Evolutionary conservation across 2,888 invertebrate genomes (phyloP).

Genomic region (Gerris lacustris): DNA sequence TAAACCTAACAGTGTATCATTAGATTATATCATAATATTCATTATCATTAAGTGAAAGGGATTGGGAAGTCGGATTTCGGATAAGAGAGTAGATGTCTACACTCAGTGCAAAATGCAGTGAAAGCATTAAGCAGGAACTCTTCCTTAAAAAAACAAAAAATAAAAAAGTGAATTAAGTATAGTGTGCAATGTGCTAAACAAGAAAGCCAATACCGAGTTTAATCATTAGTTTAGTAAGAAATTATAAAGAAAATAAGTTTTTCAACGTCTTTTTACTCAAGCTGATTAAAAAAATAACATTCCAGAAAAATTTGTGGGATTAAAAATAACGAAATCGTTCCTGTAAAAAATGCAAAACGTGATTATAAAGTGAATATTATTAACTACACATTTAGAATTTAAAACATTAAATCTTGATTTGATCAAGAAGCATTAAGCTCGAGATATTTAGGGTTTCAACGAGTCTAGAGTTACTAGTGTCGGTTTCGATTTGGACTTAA

Average conservation of each 20-base stretch:
- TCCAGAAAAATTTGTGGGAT: neutral
- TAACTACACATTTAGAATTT: neutral
- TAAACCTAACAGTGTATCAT: too few relatives aligned
- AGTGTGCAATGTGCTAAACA: constrained; percentile 20
- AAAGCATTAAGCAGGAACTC: constrained; percentile 21
- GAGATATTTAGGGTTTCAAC: too few relatives aligned
- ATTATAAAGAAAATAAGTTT: too few relatives aligned
- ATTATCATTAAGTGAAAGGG: neutral
- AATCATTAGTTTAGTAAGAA: too few relatives aligned
- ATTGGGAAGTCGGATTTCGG: neutral
- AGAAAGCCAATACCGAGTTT: constrained; percentile 9
- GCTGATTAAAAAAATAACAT: neutral
- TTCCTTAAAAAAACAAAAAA: constrained; percentile 11
- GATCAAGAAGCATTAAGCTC: too few relatives aligned
- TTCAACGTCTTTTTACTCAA: too few relatives aligned
- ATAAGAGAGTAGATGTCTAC: constrained; percentile 4
- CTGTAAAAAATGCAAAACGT: neutral
- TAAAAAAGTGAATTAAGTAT: constrained; percentile 12
- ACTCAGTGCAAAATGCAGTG: constrained; percentile 17
- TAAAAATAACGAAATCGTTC: neutral
- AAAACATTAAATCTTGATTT: neutral
- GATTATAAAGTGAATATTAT: neutral
- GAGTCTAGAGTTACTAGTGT: too few relatives aligned
- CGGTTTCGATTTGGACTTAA: neutral
- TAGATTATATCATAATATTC: too few relatives aligned